A percentile compares a stretch with the other conserved stretches of the same genome.
phyloP scores from a whole-genome alignment of 2,113 vertebrate species.

The Silurus meridionalis region DNA sequence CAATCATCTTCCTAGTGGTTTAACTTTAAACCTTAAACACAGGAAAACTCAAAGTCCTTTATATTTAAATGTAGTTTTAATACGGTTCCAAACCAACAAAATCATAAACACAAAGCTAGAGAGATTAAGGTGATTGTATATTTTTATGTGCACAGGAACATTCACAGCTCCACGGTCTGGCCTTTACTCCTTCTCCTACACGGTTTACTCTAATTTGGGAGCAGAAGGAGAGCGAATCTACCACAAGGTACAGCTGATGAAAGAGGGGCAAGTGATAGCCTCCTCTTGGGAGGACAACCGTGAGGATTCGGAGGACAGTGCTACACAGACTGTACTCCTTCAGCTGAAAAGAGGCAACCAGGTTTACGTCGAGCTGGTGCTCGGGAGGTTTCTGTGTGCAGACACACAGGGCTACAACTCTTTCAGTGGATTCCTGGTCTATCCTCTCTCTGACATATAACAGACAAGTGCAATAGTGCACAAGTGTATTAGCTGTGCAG shows the following conservation, averaged over 20 bases:
- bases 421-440: constrained; percentile 72
- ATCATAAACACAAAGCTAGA: background rate
- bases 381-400: constrained; percentile 65
- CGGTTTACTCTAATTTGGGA: constrained; percentile 58
- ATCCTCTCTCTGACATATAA: constrained; percentile 46
- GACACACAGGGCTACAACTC: constrained; percentile 52
- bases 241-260: constrained; percentile 65
- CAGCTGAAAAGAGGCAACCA: constrained; percentile 61
- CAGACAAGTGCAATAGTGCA: background rate
- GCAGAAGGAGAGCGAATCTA: constrained; percentile 51
- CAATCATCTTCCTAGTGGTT: background rate
- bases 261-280: constrained; percentile 42
- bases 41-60: background rate
- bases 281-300: constrained; percentile 70
- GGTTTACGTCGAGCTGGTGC: constrained; percentile 65
- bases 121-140: background rate
- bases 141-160: constrained; percentile 55
- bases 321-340: constrained; percentile 61
- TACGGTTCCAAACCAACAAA: background rate
- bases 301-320: constrained; percentile 69
- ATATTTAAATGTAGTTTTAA: background rate
- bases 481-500: background rate
- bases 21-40: background rate
- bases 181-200: constrained; percentile 66
- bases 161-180: constrained; percentile 66